Evolutionary conservation across 2,888 invertebrate genomes (phyloP).

Genomic region (Fragum sueziense): DNA sequence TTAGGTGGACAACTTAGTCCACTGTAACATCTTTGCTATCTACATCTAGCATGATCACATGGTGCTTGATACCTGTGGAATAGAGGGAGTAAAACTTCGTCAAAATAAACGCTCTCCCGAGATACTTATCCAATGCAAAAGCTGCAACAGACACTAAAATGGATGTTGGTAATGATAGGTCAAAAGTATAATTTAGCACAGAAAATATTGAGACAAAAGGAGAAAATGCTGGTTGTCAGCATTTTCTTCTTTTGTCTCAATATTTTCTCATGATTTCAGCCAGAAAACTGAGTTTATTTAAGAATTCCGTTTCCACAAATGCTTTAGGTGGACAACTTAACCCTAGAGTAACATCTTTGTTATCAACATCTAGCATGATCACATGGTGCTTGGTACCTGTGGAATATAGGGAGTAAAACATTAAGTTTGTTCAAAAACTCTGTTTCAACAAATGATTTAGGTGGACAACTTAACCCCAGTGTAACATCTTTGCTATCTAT

Average conservation of each 20-base stretch:
- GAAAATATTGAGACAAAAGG: too few relatives aligned
- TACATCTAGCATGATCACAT: slow-evolving; percentile 94
- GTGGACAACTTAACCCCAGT: slow-evolving; percentile 96
- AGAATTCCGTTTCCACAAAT: slow-evolving; percentile 88
- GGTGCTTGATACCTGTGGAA: slow-evolving; percentile 86
- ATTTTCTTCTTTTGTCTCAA: too few relatives aligned
- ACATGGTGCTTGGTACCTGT: slow-evolving; percentile 87
- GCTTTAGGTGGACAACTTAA: slow-evolving; percentile 95
- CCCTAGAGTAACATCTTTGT: slow-evolving; percentile 91
- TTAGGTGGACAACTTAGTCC: slow-evolving; percentile 96
- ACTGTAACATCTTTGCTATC: slow-evolving; percentile 93
- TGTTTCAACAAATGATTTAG: slow-evolving; percentile 89
- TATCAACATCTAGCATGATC: slow-evolving; percentile 96
- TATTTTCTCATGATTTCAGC: too few relatives aligned
- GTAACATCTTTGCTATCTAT: slow-evolving; percentile 94
- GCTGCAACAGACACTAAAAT: too few relatives aligned
- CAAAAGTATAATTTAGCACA: too few relatives aligned
- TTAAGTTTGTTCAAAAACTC: slow-evolving; percentile 85
- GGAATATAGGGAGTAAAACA: slow-evolving; percentile 85
- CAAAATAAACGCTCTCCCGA: too few relatives aligned
- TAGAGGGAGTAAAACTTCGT: too few relatives aligned
- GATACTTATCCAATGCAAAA: too few relatives aligned
- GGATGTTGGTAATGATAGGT: too few relatives aligned
- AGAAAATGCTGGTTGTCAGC: too few relatives aligned
- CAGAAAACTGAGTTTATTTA: slow-evolving; percentile 85